phyloP scores from a whole-genome alignment of 1,140 invertebrate genomes.

The Eulimnadia texana region DNA sequence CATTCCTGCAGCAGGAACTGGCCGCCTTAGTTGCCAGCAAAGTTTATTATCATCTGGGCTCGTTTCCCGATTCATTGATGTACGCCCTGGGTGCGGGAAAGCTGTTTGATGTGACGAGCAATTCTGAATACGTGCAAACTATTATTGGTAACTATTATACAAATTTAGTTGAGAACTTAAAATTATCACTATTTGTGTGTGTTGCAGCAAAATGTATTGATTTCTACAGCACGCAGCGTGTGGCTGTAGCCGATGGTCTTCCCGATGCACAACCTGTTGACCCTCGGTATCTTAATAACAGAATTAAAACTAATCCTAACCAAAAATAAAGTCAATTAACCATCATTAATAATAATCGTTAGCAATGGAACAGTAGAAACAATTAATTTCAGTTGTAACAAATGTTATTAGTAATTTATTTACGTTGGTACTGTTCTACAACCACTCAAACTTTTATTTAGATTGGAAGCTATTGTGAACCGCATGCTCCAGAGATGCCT shows the following conservation, averaged over 20 bases:
- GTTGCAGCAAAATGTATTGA: slow-evolving; percentile 82
- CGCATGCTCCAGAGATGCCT: slow-evolving; percentile 93
- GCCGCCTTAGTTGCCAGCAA: slow-evolving; percentile 96
- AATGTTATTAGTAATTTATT: neutral
- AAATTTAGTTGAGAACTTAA: neutral
- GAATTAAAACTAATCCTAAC: neutral
- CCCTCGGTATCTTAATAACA: slow-evolving; percentile 33
- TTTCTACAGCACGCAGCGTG: slow-evolving; percentile 76
- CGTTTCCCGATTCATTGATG: slow-evolving; percentile 86
- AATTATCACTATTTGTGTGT: slow-evolving; percentile 15
- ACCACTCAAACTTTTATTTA: neutral
- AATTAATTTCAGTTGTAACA: no score
- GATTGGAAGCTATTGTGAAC: slow-evolving; percentile 82
- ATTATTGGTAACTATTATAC: slow-evolving; percentile 49
- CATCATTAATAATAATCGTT: no score
- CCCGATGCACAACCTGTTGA: slow-evolving; percentile 59
- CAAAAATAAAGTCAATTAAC: no score
- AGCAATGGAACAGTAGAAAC: no score
- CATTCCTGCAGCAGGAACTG: slow-evolving; percentile 69
- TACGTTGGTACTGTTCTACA: neutral
- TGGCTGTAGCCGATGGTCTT: slow-evolving; percentile 38
- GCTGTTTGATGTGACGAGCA: slow-evolving; percentile 83
- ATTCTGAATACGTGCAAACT: slow-evolving; percentile 91
- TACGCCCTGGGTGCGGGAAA: slow-evolving; percentile 86
- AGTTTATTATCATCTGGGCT: slow-evolving; percentile 94